Evolutionary conservation across 2,888 invertebrate species (phyloP), one percentile per base, ranked within the genome.

Genomic region (Trachelus stipa): DNA sequence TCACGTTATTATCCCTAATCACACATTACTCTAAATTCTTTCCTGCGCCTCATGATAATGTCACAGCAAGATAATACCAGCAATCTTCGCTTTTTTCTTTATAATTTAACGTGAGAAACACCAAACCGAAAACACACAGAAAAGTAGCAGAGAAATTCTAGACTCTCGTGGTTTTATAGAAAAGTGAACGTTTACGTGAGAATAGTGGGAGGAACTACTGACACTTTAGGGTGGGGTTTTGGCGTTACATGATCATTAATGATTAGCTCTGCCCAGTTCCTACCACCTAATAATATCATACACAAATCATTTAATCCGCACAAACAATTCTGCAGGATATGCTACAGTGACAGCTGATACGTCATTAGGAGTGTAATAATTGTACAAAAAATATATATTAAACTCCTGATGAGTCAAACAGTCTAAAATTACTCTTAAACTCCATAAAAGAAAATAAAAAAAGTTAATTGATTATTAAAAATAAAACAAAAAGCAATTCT

Each of bases 141-240:
- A 86, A 85, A 86, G 84, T 86, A 85, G 82, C 84, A 81, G 82
- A 83, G 85, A 86, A 85, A 88, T 85, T 85, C 79, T 78, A 75
- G 80, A 78, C 74, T 83, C 85, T 79, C 84, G 83, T 84, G 85
- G 86, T 88, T 90, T 89, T 90, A 89, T 90, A 90, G 87, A 88
- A 88, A 87, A 90, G 89, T 87, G 90, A 89, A 87, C 85, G 89
- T 88, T 90, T 87, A 83, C 77, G 84, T 77, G 83, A 77, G 83
- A 82, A 86, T 84, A 88, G 90, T 89, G 89, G 89, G 89, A 88
- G 87, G 83, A 76, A 75, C 79, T 79, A 75, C 81, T 81, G 79
- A 75, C 80, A 77, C 76, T 77, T 81, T 37, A 74, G 81, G 83
- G 83, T 84, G 86, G 87, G 83, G 81, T 80, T 73, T 77, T 73